Percentiles rank a stretch among this genome's conserved stretches.
Evolutionary conservation across 1,140 invertebrate species (phyloP).

Genomic region (Bradynema listronoti): DNA sequence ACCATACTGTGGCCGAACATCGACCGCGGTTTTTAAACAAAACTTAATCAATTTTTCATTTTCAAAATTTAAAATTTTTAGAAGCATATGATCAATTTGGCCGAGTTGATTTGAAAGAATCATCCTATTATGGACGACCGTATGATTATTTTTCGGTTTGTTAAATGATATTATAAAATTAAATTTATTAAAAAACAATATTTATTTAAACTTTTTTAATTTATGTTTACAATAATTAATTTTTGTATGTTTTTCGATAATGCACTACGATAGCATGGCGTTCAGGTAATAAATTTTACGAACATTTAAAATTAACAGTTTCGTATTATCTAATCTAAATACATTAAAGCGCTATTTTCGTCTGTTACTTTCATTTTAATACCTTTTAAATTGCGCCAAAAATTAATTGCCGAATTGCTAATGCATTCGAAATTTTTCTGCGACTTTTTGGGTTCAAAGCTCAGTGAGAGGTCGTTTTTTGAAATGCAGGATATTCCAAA

Average conservation of each 20-base stretch:
- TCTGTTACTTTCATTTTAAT: too few relatives aligned
- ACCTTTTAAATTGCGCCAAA: too few relatives aligned
- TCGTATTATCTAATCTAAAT: not conserved
- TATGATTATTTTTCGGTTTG: constrained; percentile 38
- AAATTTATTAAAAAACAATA: not conserved
- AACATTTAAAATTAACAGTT: not conserved
- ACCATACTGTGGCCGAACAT: constrained; percentile 58
- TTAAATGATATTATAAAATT: not conserved
- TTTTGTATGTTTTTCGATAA: constrained; percentile 21
- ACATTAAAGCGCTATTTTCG: too few relatives aligned
- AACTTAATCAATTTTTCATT: not conserved
- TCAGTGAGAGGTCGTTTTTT: too few relatives aligned
- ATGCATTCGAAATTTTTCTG: too few relatives aligned
- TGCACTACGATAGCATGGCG: constrained; percentile 52
- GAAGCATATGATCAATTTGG: constrained; percentile 54
- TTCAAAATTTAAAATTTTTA: constrained; percentile 23
- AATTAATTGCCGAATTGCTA: too few relatives aligned
- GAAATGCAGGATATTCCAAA: too few relatives aligned
- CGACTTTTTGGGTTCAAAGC: too few relatives aligned
- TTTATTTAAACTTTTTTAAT: constrained; percentile 3
- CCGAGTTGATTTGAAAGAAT: constrained; percentile 58
- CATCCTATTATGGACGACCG: constrained; percentile 50
- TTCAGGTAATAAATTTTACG: constrained; percentile 29
- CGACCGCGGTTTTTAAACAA: constrained; percentile 35
- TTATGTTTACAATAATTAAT: too few relatives aligned